Percentiles rank a stretch among this genome's conserved stretches.
Evolutionary conservation across 2,888 invertebrate genomes (phyloP).

Genomic region (Philopedon plagiatum): DNA sequence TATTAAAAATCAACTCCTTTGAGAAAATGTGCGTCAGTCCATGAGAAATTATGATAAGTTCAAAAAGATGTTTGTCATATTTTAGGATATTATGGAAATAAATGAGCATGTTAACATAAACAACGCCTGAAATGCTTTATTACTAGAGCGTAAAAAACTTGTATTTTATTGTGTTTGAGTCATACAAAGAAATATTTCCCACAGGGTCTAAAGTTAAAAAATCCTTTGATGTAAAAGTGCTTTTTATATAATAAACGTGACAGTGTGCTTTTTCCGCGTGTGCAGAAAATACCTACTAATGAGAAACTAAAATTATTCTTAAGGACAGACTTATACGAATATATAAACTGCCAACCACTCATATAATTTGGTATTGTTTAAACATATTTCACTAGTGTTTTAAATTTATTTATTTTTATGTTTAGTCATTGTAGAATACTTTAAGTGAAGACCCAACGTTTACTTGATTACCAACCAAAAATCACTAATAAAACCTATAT

Average conservation of each 20-base stretch:
- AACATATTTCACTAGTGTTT: too few species aligned
- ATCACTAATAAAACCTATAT: too few species aligned
- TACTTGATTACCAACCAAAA: too few species aligned
- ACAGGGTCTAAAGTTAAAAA: conserved; percentile 31
- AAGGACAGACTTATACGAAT: background rate
- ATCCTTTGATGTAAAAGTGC: conserved; percentile 14
- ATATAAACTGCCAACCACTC: background rate
- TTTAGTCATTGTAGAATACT: too few species aligned
- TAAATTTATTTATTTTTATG: too few species aligned
- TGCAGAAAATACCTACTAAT: background rate
- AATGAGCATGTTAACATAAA: background rate
- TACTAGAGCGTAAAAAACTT: background rate
- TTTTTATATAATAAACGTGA: conserved; percentile 7
- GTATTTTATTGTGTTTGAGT: background rate
- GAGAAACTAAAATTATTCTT: background rate
- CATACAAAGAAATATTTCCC: conserved; percentile 6
- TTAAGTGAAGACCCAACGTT: too few species aligned
- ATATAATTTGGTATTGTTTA: background rate
- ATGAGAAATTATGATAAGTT: background rate
- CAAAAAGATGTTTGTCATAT: background rate
- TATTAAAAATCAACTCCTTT: too few species aligned
- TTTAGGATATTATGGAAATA: too few species aligned
- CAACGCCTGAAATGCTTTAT: background rate
- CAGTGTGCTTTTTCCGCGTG: background rate
- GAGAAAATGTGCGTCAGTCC: background rate